Evolutionary conservation across 2,797 vertebrate species (phyloP).

Genomic region (Dryobates pubescens): DNA sequence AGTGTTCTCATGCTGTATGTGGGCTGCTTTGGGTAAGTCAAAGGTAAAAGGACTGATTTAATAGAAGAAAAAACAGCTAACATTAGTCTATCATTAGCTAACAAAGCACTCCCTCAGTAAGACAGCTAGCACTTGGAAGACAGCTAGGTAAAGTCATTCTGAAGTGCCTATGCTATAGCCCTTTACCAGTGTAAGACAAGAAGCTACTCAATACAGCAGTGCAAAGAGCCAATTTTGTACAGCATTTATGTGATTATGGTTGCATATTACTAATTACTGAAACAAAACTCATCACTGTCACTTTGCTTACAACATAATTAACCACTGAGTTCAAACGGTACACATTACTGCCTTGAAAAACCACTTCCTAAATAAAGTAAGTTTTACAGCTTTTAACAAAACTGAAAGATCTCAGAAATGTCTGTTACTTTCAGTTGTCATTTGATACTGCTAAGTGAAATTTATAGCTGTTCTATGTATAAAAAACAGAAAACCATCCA

Average conservation of each 20-base stretch:
- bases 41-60: background rate
- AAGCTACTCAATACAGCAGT: background rate
- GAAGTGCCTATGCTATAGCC: background rate
- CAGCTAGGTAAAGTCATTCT: background rate
- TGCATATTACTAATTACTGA: background rate
- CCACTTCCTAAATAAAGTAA: background rate
- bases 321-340: background rate
- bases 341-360: background rate
- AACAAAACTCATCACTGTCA: background rate
- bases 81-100: background rate
- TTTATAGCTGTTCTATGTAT: background rate
- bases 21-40: background rate
- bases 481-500: background rate
- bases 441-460: background rate
- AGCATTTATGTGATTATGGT: background rate
- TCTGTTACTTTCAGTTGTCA: background rate
- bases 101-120: background rate
- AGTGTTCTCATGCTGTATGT: background rate
- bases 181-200: background rate
- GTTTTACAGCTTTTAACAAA: background rate
- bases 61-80: background rate
- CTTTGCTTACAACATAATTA: constrained; percentile 11
- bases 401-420: background rate
- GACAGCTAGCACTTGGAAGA: background rate
- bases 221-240: background rate